Base-by-base conservation (phyloP, 2,113 vertebrate species). In the Apodemus speciosus region DNA sequence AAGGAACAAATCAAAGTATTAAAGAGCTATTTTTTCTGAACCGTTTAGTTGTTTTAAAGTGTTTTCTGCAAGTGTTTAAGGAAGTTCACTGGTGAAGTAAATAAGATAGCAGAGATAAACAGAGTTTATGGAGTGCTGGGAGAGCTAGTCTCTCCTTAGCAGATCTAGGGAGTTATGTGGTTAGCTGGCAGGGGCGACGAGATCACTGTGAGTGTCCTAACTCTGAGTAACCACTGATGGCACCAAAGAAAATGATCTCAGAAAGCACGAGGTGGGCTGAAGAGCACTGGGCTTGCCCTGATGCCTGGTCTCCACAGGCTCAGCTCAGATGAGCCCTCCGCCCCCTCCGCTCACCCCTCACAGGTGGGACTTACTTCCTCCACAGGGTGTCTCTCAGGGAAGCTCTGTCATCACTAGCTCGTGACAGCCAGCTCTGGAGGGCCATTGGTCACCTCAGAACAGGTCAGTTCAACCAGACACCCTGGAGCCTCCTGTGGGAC, bases 361-460 rank as follows among this genome's bases (percentile, higher is more conserved):
- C n/a, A 0, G 40, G 46, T 62, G 10, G 3, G 53, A 38, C n/a
- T 40, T 0, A 0, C 56, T 46, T 64, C 60, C 58, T 23, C 68
- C 30, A 1, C 15, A 38, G 40, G 49, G 53, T 43, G 14, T 10
- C 94, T 92, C 69, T 58, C 27, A 72, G 40, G 66, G n/a, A 15
- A 62, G 15, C 16, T 38, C 0, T 21, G 11, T 20, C 21, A 3
- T 58, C 9, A 1, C 38, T 3, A 35, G 79, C 56, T 85, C 62
- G 0, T 8, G 1, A 85, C 49, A 38, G 13, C 30, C 53, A 40
- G 9, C 27, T 6, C 73, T 32, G 38, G 77, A 53, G 30, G 51
- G 53, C 56, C 90, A 64, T 60, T 76, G 83, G 93, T 72, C 85
- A 77, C 90, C 84, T 68, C 20, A 9, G 64, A 43, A 73, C 40